A percentile compares a stretch with the other conserved stretches of the same genome.
These are phyloP conservation scores for Malaclemys terrapin DNA, from an alignment of 2,113 vertebrate species.

Conservation along the genomic window DNA sequence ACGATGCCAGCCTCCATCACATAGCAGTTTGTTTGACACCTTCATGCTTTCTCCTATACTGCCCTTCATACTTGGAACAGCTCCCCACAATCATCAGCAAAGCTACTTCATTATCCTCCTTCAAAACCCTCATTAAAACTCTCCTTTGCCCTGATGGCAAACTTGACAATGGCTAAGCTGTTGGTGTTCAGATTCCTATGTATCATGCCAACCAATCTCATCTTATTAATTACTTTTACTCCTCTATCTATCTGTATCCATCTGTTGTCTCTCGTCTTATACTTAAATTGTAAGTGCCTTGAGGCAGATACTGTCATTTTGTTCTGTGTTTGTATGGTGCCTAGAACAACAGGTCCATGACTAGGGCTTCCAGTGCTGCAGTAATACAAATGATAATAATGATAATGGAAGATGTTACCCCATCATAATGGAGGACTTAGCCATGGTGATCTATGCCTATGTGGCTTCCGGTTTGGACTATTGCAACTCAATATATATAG, in stretches of 20 bases:
- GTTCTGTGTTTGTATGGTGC: not conserved
- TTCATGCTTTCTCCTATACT: not conserved
- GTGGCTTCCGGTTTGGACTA: not conserved
- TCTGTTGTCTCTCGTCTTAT: not conserved
- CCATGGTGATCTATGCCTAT: not conserved
- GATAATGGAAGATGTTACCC: not conserved
- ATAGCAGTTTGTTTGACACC: not conserved
- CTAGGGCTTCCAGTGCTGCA: not conserved
- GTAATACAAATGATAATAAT: not conserved
- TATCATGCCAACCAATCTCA: not conserved
- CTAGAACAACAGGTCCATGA: too few species aligned
- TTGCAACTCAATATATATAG: not conserved
- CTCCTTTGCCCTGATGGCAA: not conserved
- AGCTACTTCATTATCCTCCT: not conserved
- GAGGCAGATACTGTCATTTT: not conserved
- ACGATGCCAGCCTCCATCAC: not conserved
- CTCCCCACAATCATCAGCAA: not conserved
- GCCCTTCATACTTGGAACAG: not conserved
- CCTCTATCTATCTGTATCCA: not conserved
- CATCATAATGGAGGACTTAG: not conserved
- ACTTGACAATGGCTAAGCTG: not conserved
- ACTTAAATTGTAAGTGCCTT: not conserved
- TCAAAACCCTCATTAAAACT: not conserved
- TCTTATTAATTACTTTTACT: not conserved
- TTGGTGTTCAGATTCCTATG: not conserved